phyloP scores from a whole-genome alignment of 2,797 vertebrate species.

The Sarcophilus harrisii region DNA sequence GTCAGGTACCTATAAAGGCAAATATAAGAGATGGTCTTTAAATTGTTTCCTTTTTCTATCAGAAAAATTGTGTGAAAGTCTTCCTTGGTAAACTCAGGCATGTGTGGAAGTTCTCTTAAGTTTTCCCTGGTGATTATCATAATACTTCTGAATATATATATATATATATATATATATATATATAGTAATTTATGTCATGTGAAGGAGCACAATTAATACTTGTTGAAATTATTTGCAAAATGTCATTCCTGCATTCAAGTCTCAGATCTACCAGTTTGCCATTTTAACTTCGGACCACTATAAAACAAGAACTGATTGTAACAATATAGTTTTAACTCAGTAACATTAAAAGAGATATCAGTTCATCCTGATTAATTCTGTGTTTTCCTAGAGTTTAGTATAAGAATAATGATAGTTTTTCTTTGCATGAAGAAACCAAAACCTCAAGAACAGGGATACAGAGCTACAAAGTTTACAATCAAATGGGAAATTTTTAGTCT shows the following conservation, averaged over 20 bases:
- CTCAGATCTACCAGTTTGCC: neutral
- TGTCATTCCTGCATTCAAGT: neutral
- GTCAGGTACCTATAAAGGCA: neutral
- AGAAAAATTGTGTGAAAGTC: neutral
- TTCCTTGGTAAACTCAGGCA: neutral
- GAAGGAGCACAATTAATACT: neutral
- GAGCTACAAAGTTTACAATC: conserved; percentile 24
- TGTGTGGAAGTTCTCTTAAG: neutral
- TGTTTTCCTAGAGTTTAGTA: conserved; percentile 26
- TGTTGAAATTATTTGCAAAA: neutral
- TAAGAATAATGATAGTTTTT: conserved; percentile 42
- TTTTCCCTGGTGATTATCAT: neutral
- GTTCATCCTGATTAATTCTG: conserved; percentile 47
- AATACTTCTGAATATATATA: neutral
- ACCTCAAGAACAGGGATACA: conserved; percentile 22
- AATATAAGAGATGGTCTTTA: conserved; percentile 4
- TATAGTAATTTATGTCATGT: neutral
- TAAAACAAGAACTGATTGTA: neutral
- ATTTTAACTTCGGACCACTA: neutral
- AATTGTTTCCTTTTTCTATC: neutral
- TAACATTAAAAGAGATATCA: conserved; percentile 39
- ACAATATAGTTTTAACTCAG: neutral
- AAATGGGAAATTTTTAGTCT: neutral
- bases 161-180: neutral
- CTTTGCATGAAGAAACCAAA: conserved; percentile 4